Evolutionary conservation across 2,888 invertebrate genomes (phyloP), one percentile per base, ranked within the genome.

Genomic region (Cheiracanthium punctorium): DNA sequence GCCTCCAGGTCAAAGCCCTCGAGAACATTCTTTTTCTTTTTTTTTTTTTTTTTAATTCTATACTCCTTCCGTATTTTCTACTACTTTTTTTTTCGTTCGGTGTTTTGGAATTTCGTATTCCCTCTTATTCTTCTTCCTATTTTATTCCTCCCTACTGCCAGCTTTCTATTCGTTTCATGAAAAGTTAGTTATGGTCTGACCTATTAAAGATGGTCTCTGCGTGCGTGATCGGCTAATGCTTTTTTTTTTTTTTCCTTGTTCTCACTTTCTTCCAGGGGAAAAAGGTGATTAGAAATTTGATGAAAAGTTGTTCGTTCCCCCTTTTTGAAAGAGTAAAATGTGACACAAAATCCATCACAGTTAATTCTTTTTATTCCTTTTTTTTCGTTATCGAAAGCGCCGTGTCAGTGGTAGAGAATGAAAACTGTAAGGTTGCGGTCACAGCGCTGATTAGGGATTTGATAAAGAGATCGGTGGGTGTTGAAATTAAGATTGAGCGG

Each of bases 1-100:
- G 76, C 52, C 69, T 33, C 7, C 64, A 65, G 80, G 80, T 80
- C 80, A 80, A 80, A 80, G 72, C 67, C 80, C 80, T 67, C 73
- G 24, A 76, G 71, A 37, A 32, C 52, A 41, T 72, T 33, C 64
- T 29, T 72, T 64, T n/a, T 12, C 7, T 17, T 32, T 67, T 30
- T 7, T 8, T 67, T 32, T 67, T 67, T 58, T 58, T 24, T 58
- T 24, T 24, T 58, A n/a, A n/a, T n/a, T n/a, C n/a, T n/a, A n/a
- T n/a, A n/a, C n/a, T n/a, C n/a, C n/a, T n/a, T n/a, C 24, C 12
- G n/a, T 24, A 4, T 1, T 12, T 24, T 2, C 24, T 58, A n/a
- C 20, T 24, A 1, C 17, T 24, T 24, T 24, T 24, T 24, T 24
- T 24, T 24, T 12, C 24, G n/a, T 58, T 58, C 7, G 4, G 7